phyloP scores from a whole-genome alignment of 2,113 vertebrate genomes.

The Tragelaphus strepsiceros region DNA sequence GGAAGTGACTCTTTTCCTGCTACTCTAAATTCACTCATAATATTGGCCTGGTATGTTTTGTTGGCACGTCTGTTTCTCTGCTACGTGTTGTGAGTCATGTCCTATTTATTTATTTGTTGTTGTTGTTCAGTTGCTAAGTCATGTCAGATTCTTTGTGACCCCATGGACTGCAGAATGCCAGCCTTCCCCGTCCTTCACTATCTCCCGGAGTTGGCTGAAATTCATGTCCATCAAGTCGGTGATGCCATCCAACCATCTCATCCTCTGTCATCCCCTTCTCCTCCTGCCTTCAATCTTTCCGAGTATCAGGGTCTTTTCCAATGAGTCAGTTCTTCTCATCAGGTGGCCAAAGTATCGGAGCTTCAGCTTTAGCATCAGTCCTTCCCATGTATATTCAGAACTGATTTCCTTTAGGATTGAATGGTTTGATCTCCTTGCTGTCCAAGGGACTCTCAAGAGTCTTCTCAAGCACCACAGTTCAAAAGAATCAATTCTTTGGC shows the following conservation, averaged over 20 bases:
- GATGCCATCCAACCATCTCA: background rate
- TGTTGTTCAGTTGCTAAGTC: background rate
- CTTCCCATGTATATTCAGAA: background rate
- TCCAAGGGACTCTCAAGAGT: background rate
- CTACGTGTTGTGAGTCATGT: background rate
- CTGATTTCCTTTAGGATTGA: background rate
- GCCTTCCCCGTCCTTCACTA: background rate
- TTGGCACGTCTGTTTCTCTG: background rate
- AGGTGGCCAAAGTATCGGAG: background rate
- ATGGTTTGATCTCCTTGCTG: background rate
- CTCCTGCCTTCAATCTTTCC: background rate
- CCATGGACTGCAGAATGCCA: background rate
- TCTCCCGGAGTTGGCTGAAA: background rate
- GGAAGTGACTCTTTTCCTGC: background rate
- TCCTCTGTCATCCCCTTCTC: fast-evolving
- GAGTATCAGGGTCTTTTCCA: background rate
- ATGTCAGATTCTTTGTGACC: background rate
- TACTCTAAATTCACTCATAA: background rate
- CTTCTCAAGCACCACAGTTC: background rate
- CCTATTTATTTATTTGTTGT: background rate
- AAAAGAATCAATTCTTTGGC: background rate
- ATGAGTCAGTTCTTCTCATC: background rate
- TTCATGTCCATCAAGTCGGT: fast-evolving
- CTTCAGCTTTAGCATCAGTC: background rate
- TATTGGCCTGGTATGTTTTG: too few relatives aligned